Evolutionary conservation across 2,797 vertebrate genomes (phyloP).

Genomic region (Crenichthys baileyi): DNA sequence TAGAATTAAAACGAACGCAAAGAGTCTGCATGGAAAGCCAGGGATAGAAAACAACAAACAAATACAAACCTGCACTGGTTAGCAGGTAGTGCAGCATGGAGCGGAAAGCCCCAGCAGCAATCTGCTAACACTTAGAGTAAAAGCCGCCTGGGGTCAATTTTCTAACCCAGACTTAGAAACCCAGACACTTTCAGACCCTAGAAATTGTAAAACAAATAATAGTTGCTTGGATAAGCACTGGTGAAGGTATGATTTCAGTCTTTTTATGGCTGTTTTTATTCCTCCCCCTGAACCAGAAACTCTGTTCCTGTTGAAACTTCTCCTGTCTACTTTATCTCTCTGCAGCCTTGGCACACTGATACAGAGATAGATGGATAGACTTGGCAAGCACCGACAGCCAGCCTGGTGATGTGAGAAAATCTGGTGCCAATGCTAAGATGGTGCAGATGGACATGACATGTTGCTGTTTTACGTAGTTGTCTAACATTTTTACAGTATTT

Average conservation of each 20-base stretch:
- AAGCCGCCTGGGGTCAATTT: constrained; percentile 62
- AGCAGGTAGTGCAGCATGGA: constrained; percentile 43
- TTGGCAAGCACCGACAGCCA: constrained; percentile 71
- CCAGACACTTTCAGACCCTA: constrained; percentile 66
- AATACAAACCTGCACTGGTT: constrained; percentile 52
- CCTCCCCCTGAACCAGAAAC: constrained; percentile 22
- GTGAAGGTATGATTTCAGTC: constrained; percentile 45
- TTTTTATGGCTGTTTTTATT: constrained; percentile 37
- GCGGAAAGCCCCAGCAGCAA: constrained; percentile 61
- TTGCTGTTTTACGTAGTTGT: constrained; percentile 76
- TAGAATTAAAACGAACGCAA: constrained; percentile 24
- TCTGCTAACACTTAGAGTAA: constrained; percentile 73
- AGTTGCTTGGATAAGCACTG: constrained; percentile 44
- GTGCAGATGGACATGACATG: constrained; percentile 79
- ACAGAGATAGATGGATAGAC: constrained; percentile 72
- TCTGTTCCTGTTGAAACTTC: constrained; percentile 65
- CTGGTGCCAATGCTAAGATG: constrained; percentile 70
- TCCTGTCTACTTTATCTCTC: constrained; percentile 61
- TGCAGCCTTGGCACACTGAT: constrained; percentile 68
- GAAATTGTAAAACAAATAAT: constrained; percentile 67
- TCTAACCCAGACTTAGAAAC: constrained; percentile 55
- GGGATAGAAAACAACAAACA: constrained; percentile 42
- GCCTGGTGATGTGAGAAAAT: constrained; percentile 75
- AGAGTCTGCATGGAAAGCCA: constrained; percentile 23
- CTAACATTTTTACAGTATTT: constrained; percentile 72